These are phyloP conservation scores for Drosophila greeni DNA, from an alignment of 2,888 invertebrate species.

Conservation along the genomic window DNA sequence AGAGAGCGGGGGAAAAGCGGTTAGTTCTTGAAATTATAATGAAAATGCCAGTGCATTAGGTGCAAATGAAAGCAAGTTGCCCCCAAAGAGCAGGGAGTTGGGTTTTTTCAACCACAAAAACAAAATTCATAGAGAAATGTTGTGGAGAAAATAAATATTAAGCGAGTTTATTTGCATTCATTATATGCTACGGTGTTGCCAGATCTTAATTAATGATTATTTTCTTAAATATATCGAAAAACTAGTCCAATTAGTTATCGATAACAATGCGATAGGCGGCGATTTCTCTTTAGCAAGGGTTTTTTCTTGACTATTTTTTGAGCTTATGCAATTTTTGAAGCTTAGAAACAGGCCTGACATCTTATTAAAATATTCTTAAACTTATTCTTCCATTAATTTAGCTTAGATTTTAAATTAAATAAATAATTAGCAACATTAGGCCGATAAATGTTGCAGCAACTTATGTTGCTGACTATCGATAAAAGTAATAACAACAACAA, in stretches of 20 bases:
- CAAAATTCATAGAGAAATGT: background rate
- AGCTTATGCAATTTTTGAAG: no score
- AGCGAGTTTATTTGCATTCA: no score
- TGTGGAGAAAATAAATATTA: no score
- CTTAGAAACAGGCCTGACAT: no score
- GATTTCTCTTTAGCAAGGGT: no score
- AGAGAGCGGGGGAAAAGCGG: slow-evolving; percentile 1
- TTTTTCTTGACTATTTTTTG: no score
- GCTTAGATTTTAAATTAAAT: background rate
- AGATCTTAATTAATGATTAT: background rate
- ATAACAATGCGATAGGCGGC: background rate
- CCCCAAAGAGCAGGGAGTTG: slow-evolving; percentile 32
- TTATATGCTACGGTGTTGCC: background rate
- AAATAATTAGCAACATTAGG: background rate
- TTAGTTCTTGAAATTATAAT: slow-evolving; percentile 58
- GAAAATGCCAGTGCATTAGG: slow-evolving; percentile 54
- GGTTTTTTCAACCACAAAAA: slow-evolving; percentile 5
- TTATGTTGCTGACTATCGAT: slow-evolving; percentile 20
- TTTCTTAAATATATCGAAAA: background rate
- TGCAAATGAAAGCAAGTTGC: slow-evolving; percentile 56
- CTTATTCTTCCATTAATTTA: background rate
- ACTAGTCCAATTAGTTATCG: background rate
- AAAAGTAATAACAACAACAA: background rate
- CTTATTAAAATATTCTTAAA: no score
- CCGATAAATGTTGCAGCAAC: slow-evolving; percentile 20